Evolutionary conservation across 2,888 invertebrate species (phyloP), one percentile per base, ranked within the genome.

Genomic region (Stegophylla sp.): DNA sequence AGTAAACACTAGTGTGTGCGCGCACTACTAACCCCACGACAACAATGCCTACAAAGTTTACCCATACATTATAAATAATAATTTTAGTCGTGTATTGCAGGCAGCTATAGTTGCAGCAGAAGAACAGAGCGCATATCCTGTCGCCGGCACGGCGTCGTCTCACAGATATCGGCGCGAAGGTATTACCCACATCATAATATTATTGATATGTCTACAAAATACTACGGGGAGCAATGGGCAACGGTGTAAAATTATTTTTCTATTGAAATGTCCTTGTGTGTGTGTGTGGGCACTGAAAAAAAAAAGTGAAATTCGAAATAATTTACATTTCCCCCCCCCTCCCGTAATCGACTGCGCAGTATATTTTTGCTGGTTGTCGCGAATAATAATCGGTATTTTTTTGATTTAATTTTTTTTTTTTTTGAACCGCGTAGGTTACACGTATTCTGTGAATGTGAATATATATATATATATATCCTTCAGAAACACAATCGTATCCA

Each of bases 81-180:
- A n/a, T n/a, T n/a, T 53, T 41, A 56, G 17, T 45, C n/a, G 12
- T 41, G 17, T 71, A n/a, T 9, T 23, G 23, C 56, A n/a, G 13
- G 15, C 56, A 5, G 34, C 34, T 34, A 34, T 34, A 34, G 34
- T 34, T 34, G 41, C 28, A 34, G 20, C 23, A 56, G 51, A 48
- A 48, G 20, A 10, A 56, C 41, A 17, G 56, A 72, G 56, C 53
- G 41, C 72, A 56, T 56, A 56, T 72, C 72, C 72, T 72, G 72
- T 20, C 34, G 20, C 56, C 34, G 34, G 34, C 34, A 20, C 23
- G 20, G 53, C 41, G 53, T 56, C n/a, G n/a, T 71, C 53, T 53
- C 71, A 71, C 28, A 28, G 20, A 15, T 45, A 45, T 12, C 12
- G 12, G 7, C 1, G 10, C 20, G 20, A 56, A 12, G 12, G 12